Evolutionary conservation across 2,113 vertebrate genomes (phyloP), one percentile per base, ranked within the genome.

Genomic region (Colossoma macropomum): DNA sequence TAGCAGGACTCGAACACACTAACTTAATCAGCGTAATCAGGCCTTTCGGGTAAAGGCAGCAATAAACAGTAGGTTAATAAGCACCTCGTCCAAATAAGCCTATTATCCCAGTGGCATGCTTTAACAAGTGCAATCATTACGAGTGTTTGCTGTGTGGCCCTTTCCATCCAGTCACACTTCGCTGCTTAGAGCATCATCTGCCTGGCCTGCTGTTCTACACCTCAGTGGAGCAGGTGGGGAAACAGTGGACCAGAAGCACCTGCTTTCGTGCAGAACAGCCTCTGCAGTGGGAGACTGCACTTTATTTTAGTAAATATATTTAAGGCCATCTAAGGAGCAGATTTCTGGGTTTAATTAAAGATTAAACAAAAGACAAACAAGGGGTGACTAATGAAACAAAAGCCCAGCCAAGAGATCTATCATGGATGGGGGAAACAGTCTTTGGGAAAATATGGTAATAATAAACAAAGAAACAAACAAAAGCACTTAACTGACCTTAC

Each of bases 11-110:
- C 4, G 45, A 68, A 21, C 30, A n/a, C 23, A 41, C 19, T 27
- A 70, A 48, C 60, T 27, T 74, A 34, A 38, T 54, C n/a, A n/a
- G n/a, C 41, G 77, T 80, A 80, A 85, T 76, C 65, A 79, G 56
- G 15, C 77, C 76, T 38, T 68, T 66, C 17, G 59, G 69, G 56
- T 70, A 76, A 41, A 30, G 19, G 59, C 7, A 12, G 45, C 62
- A 77, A 77, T 83, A 85, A 81, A 85, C 28, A 74, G 76, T 21
- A 50, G 83, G 83, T 87, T 87, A 87, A 85, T 83, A 80, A 82
- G 83, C 56, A 66, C 34, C 60, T 60, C 70, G 54, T 65, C 30
- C 72, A 79, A 80, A 80, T 75, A 69, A 79, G 77, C 28, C 41
- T n/a, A 83, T 77, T 80, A 82, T 77, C 83, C 48, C 76, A 34